phyloP scores from a whole-genome alignment of 2,888 invertebrate genomes.

The Melipona beecheii region DNA sequence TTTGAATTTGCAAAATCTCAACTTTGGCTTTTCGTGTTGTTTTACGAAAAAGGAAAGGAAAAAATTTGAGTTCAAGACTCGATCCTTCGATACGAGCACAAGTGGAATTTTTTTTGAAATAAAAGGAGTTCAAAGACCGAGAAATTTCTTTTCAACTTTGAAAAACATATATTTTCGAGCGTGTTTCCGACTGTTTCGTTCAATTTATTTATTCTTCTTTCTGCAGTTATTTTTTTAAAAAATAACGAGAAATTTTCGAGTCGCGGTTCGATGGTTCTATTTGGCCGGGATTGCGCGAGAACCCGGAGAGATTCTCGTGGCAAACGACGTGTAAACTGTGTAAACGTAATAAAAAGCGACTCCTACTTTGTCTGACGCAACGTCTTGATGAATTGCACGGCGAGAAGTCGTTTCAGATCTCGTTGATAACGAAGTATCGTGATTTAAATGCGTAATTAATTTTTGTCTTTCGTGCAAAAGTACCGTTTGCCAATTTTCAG shows the following conservation, averaged over 20 bases:
- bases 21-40: too few relatives aligned
- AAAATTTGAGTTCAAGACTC: too few relatives aligned
- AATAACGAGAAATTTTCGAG: too few relatives aligned
- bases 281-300: neutral
- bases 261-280: neutral
- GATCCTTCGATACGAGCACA: too few relatives aligned
- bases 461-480: neutral
- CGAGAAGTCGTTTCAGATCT: conserved; percentile 13
- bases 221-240: neutral
- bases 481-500: neutral
- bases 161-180: too few relatives aligned
- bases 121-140: too few relatives aligned
- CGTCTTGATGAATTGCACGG: conserved; percentile 1
- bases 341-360: neutral
- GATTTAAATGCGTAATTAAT: neutral
- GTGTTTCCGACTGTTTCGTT: too few relatives aligned
- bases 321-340: conserved; percentile 2
- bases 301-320: neutral
- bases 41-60: too few relatives aligned
- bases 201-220: neutral
- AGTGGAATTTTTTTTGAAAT: too few relatives aligned
- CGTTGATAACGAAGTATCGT: neutral
- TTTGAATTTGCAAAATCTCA: too few relatives aligned
- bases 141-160: too few relatives aligned
- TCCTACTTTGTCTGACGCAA: conserved; percentile 31